These are phyloP conservation scores for Physocephala rufipes DNA, from an alignment of 2,888 invertebrate genomes.

Conservation along the genomic window DNA sequence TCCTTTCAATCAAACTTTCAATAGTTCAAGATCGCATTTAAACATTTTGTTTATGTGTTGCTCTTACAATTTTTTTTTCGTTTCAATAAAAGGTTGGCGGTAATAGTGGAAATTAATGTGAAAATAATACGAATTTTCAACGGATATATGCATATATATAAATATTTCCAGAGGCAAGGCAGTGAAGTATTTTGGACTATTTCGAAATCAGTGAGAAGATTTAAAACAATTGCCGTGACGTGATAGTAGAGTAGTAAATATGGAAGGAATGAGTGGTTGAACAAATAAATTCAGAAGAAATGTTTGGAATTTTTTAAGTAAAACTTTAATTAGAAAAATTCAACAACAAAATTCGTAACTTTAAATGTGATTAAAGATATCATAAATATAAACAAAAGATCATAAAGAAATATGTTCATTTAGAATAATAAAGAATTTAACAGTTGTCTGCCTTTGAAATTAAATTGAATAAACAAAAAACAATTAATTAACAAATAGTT, in stretches of 20 bases:
- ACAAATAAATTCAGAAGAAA: not conserved
- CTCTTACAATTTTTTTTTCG: not conserved
- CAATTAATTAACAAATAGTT: not conserved
- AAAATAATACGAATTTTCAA: not conserved
- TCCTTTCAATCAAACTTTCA: slow-evolving; percentile 27
- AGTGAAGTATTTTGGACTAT: not conserved
- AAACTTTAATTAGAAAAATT: not conserved
- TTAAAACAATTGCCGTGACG: too few species aligned
- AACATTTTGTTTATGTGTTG: slow-evolving; percentile 22
- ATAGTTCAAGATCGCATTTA: slow-evolving; percentile 41
- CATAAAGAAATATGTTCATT: not conserved
- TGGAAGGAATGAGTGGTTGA: too few species aligned
- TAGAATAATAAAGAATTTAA: not conserved
- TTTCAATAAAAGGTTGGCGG: not conserved
- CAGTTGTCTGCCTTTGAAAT: too few species aligned
- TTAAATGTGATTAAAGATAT: too few species aligned
- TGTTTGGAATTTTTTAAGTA: not conserved
- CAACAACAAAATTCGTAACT: too few species aligned
- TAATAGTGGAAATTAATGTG: not conserved
- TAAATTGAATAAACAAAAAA: not conserved
- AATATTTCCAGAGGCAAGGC: not conserved
- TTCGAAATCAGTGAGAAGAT: not conserved
- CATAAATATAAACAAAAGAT: not conserved
- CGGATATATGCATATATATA: not conserved
- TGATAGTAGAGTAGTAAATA: too few species aligned